Conservation (phyloP, 2,888 invertebrate species). For the Hemaris fuciformis region DNA sequence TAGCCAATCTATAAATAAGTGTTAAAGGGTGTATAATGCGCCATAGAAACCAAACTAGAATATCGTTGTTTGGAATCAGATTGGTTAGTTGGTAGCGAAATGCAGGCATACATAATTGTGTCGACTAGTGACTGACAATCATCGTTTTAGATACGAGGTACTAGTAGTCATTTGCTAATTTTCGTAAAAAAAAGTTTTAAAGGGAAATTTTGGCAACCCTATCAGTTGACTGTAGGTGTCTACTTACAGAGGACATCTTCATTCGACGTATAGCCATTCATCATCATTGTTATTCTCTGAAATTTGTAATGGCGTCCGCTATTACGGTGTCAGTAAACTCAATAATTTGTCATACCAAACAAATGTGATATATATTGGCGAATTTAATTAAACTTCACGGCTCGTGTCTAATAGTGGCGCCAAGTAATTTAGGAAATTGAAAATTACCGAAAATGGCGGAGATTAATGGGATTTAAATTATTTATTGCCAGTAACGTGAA, state of each 20-base stretch:
- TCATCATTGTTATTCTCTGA: slow-evolving; percentile 64
- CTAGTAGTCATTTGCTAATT: not conserved
- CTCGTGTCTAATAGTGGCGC: slow-evolving; percentile 9
- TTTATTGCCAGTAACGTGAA: not conserved
- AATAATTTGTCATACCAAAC: slow-evolving; percentile 27
- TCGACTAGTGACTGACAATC: not conserved
- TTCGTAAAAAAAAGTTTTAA: not conserved
- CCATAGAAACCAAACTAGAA: no score
- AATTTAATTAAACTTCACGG: slow-evolving; percentile 12
- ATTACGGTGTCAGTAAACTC: slow-evolving; percentile 40
- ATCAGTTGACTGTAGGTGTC: slow-evolving; percentile 27
- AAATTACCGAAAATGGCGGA: not conserved
- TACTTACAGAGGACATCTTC: slow-evolving; percentile 52
- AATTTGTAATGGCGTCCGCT: slow-evolving; percentile 51
- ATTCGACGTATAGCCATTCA: slow-evolving; percentile 59
- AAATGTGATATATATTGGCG: slow-evolving; percentile 10
- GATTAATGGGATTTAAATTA: not conserved
- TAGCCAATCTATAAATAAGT: no score
- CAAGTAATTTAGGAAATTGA: not conserved
- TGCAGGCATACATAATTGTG: not conserved
- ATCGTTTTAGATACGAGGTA: not conserved
- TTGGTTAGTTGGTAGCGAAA: no score
- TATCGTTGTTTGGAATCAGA: no score
- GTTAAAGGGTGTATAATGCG: no score
- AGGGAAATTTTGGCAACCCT: slow-evolving; percentile 18